Evolutionary conservation across 2,888 invertebrate genomes (phyloP).

Genomic region (Sepiola atlantica): DNA sequence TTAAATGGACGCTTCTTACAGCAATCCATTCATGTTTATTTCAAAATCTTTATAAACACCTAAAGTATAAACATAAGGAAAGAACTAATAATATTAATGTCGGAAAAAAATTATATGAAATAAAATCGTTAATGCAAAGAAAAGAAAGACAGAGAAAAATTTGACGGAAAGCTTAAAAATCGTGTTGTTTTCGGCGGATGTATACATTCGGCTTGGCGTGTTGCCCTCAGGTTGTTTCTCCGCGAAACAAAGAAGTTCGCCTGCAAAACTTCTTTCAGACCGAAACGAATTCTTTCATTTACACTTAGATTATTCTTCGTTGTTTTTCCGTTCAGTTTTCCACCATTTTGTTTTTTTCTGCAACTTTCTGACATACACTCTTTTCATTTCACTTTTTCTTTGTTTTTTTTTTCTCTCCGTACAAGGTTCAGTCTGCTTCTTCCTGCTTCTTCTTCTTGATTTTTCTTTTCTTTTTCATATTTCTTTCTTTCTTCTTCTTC

Average conservation of each 20-base stretch:
- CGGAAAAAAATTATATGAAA: not conserved
- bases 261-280: not conserved
- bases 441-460: no score
- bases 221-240: not conserved
- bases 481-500: no score
- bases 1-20: no score
- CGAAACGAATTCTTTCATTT: not conserved
- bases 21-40: no score
- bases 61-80: not conserved
- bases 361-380: no score
- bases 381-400: no score
- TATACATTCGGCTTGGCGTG: not conserved
- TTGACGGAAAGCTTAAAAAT: not conserved
- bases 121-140: not conserved
- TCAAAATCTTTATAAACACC: no score
- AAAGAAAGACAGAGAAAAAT: not conserved
- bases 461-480: no score
- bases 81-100: not conserved
- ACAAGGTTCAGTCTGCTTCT: no score
- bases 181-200: slow-evolving; percentile 1
- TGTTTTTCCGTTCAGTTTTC: not conserved
- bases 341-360: not conserved
- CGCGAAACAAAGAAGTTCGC: not conserved
- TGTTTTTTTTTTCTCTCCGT: no score
- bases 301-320: not conserved